Percentiles rank a stretch among this genome's conserved stretches.
Evolutionary conservation across 2,113 vertebrate genomes (phyloP).

Genomic region (Ceyx cyanopectus): DNA sequence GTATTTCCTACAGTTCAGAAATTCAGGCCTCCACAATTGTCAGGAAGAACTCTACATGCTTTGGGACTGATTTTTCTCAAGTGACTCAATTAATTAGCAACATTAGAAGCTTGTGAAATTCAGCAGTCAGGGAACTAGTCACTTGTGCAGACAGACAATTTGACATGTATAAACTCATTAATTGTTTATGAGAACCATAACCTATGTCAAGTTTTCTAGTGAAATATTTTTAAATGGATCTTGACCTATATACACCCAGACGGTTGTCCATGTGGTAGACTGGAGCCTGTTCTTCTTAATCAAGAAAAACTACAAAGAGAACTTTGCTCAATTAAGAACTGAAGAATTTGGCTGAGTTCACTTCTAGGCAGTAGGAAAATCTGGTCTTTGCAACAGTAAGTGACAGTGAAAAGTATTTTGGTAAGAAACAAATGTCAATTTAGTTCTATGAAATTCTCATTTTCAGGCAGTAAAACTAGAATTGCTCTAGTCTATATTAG

Average conservation of each 20-base stretch:
- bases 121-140: not conserved
- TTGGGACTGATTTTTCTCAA: not conserved
- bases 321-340: conserved; percentile 54
- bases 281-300: conserved; percentile 20
- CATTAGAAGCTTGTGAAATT: conserved; percentile 6
- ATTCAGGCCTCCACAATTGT: not conserved
- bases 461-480: conserved; percentile 41
- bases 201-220: not conserved
- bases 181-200: not conserved
- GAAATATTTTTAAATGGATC: not conserved
- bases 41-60: not conserved
- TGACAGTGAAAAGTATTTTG: conserved; percentile 54
- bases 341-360: conserved; percentile 28
- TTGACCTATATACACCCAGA: not conserved
- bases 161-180: not conserved
- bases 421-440: conserved; percentile 36
- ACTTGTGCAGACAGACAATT: not conserved
- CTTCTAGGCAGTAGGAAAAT: conserved; percentile 3
- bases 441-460: conserved; percentile 39
- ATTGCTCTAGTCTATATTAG: conserved; percentile 39
- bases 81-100: not conserved
- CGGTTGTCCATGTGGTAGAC: not conserved
- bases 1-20: not conserved
- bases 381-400: conserved; percentile 47
- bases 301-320: conserved; percentile 30